Conservation (phyloP, 1,140 invertebrate species). For the Ruditapes philippinarum region DNA sequence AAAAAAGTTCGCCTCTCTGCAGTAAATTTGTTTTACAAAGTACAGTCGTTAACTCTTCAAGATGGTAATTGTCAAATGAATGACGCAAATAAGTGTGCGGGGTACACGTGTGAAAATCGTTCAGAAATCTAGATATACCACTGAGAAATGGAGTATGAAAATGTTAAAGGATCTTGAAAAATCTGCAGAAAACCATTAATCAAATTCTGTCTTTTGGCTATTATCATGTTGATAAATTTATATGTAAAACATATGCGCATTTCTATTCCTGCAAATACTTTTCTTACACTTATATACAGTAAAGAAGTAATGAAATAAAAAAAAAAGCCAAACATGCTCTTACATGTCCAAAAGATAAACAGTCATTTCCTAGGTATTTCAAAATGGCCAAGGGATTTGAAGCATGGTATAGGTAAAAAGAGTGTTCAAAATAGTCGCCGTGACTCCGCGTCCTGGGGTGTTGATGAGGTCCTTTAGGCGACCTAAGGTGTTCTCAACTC, state of each 20-base stretch:
- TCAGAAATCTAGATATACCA: background rate
- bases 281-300: no score
- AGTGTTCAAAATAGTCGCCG: no score
- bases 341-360: no score
- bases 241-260: background rate
- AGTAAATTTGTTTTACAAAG: constrained; percentile 37
- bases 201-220: background rate
- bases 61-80: constrained; percentile 43
- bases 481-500: no score
- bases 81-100: background rate
- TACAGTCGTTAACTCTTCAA: constrained; percentile 30
- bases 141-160: background rate
- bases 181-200: background rate
- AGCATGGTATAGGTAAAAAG: no score
- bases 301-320: no score
- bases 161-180: background rate
- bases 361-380: no score
- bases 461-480: no score
- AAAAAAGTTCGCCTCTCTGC: background rate
- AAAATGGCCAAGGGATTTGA: no score
- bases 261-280: background rate
- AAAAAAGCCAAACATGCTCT: no score
- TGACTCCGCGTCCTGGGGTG: no score
- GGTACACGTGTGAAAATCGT: constrained; percentile 11
- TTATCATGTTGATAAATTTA: background rate